Evolutionary conservation across 2,797 vertebrate genomes (phyloP).

Genomic region (Artibeus lituratus): DNA sequence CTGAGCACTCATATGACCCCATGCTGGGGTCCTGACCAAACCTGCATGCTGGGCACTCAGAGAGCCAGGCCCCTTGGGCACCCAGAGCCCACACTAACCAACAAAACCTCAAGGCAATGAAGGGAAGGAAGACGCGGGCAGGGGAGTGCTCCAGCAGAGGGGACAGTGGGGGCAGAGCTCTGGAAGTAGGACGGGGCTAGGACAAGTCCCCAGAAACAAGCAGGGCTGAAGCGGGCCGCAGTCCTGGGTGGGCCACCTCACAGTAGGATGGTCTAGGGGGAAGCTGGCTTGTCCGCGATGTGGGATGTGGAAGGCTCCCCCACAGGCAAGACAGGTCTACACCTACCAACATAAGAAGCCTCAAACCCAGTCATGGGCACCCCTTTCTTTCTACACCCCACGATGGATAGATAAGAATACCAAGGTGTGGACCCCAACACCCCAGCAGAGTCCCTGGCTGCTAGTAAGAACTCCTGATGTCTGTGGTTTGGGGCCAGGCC

Average conservation of each 20-base stretch:
- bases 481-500: not conserved
- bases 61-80: not conserved
- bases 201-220: not conserved
- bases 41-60: not conserved
- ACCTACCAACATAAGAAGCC: not conserved
- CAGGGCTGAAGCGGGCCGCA: not conserved
- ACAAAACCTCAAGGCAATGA: not conserved
- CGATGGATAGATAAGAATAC: fast-evolving
- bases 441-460: not conserved
- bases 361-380: no score
- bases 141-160: not conserved
- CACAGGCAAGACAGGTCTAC: no score
- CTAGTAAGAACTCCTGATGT: not conserved
- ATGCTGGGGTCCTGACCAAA: not conserved
- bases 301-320: fast-evolving
- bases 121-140: fast-evolving
- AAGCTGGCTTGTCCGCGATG: not conserved
- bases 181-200: not conserved
- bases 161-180: not conserved
- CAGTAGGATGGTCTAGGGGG: not conserved
- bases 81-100: no score
- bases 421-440: not conserved
- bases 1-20: not conserved
- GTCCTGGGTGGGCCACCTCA: not conserved
- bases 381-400: not conserved